Evolutionary conservation across 2,888 invertebrate species (phyloP).

Genomic region (Scrobipalpa atriplicella): DNA sequence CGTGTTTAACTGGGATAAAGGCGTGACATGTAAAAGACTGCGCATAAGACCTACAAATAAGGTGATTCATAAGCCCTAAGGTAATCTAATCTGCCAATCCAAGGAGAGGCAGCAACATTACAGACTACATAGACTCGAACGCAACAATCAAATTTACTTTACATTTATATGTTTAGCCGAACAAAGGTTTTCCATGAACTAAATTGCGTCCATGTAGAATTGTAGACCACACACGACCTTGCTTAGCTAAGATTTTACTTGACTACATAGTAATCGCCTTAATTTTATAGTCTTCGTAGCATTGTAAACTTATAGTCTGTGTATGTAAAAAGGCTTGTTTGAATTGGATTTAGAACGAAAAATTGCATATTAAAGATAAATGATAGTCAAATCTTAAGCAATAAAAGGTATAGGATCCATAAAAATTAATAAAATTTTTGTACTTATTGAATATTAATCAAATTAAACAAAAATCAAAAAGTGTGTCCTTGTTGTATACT

Average conservation of each 20-base stretch:
- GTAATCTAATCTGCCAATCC: not conserved
- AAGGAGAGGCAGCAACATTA: not conserved
- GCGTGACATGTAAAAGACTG: too few species aligned
- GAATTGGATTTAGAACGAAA: not conserved
- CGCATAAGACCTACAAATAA: not conserved
- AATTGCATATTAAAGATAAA: too few species aligned
- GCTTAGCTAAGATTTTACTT: slow-evolving; percentile 49
- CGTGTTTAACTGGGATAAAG: too few species aligned
- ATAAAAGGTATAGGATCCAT: too few species aligned
- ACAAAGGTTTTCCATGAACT: slow-evolving; percentile 67
- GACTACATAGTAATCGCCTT: slow-evolving; percentile 50
- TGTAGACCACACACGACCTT: slow-evolving; percentile 61
- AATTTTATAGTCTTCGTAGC: slow-evolving; percentile 28
- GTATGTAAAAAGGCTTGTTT: not conserved
- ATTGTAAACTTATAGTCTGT: not conserved
- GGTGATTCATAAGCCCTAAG: not conserved
- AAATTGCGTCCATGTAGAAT: slow-evolving; percentile 56
- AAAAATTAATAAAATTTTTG: too few species aligned
- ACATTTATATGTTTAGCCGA: slow-evolving; percentile 37
- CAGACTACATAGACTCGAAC: not conserved
- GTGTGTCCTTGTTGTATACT: too few species aligned
- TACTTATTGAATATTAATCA: too few species aligned
- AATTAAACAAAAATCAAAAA: too few species aligned
- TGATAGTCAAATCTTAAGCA: too few species aligned
- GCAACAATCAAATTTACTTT: slow-evolving; percentile 27